phyloP scores from a whole-genome alignment of 2,113 vertebrate species.

The Poeciliopsis retropinna region DNA sequence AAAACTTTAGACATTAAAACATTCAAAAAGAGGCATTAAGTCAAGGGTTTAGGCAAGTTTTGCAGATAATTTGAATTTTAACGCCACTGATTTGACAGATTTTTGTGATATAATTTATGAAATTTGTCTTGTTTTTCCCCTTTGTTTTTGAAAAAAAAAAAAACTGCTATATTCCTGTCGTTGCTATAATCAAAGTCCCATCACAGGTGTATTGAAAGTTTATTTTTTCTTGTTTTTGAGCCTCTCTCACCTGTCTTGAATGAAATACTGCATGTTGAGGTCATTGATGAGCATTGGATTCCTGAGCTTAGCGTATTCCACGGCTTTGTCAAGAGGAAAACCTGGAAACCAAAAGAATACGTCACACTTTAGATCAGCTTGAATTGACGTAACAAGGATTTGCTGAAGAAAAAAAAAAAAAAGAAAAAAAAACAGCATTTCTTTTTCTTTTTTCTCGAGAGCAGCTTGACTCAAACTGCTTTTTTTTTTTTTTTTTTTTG shows the following conservation, averaged over 20 bases:
- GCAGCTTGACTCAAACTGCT: neutral
- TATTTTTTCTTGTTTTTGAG: neutral
- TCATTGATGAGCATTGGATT: conserved; percentile 96
- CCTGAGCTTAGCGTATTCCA: conserved; percentile 93
- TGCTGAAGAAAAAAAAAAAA: neutral
- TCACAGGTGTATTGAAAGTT: no score
- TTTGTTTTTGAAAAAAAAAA: neutral
- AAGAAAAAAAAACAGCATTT: no score
- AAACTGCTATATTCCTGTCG: no score
- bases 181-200: no score
- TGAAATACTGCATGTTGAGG: conserved; percentile 97
- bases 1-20: neutral
- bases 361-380: neutral
- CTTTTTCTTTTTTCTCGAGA: no score
- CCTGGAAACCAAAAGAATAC: conserved; percentile 73
- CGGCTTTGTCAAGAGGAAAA: conserved; percentile 96
- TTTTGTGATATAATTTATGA: no score
- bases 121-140: neutral
- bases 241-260: conserved; percentile 90
- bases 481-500: neutral
- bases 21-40: neutral
- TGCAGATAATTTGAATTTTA: neutral
- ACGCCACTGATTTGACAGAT: neutral
- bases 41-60: neutral
- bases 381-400: neutral